These are phyloP conservation scores for Thryonomys swinderianus DNA, from an alignment of 2,113 vertebrate genomes.

Conservation along the genomic window DNA sequence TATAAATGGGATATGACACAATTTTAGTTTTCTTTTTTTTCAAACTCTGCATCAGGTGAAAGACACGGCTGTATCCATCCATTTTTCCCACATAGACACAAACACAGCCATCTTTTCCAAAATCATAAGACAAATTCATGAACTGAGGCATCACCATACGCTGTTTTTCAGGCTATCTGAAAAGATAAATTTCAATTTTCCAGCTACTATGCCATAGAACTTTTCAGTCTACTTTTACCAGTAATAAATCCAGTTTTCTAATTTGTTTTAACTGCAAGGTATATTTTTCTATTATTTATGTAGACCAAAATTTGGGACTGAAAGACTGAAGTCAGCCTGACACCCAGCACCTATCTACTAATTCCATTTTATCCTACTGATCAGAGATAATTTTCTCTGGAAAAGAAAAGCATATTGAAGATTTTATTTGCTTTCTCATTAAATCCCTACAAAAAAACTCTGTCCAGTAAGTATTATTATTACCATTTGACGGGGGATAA, in stretches of 20 bases:
- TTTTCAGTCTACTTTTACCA: background rate
- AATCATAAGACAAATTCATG: background rate
- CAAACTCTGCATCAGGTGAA: background rate
- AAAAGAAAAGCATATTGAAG: background rate
- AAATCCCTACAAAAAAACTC: constrained; percentile 1
- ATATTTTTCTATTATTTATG: background rate
- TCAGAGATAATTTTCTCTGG: background rate
- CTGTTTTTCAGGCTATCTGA: background rate
- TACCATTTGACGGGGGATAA: constrained; percentile 45
- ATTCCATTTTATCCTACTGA: background rate
- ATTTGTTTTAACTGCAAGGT: background rate
- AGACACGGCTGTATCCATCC: background rate
- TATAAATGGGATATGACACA: background rate
- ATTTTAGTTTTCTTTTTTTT: background rate
- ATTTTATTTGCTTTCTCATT: constrained; percentile 4
- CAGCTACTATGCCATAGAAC: background rate
- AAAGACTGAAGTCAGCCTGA: background rate
- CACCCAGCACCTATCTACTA: background rate
- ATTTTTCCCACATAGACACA: no score
- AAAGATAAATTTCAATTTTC: background rate
- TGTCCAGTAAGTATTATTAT: background rate
- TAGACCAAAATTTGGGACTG: background rate
- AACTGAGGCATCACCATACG: background rate
- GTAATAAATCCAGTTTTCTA: background rate
- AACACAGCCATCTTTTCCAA: background rate